A percentile compares a stretch with the other conserved stretches of the same genome.
Conservation (phyloP, 2,888 invertebrate genomes). For the Reticulitermes lucifugus region DNA sequence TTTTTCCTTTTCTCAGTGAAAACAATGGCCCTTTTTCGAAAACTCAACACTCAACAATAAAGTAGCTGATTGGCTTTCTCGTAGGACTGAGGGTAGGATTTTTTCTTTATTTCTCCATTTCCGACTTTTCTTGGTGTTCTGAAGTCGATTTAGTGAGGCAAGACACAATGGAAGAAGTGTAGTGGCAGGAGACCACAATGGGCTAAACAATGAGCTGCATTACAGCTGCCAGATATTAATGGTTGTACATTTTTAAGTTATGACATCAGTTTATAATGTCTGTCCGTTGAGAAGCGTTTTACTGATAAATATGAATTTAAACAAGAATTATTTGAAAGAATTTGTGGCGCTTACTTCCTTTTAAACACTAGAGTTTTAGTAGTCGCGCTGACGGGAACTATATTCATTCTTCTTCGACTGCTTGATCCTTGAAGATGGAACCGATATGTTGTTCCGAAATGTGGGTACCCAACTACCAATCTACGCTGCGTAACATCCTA, state of each 20-base stretch:
- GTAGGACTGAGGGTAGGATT: conserved; percentile 19
- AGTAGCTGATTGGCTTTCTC: conserved; percentile 41
- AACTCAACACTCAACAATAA: conserved; percentile 15
- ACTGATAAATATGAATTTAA: too few relatives aligned
- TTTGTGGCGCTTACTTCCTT: too few relatives aligned
- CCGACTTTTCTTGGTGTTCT: conserved; percentile 30
- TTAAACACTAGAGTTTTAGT: too few relatives aligned
- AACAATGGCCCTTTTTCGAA: conserved; percentile 31
- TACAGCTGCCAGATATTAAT: conserved; percentile 1
- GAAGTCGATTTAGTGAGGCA: conserved; percentile 11
- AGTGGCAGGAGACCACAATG: not conserved
- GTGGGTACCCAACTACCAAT: too few relatives aligned
- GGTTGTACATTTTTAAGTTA: conserved; percentile 17
- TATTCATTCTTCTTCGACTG: too few relatives aligned
- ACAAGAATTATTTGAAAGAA: too few relatives aligned
- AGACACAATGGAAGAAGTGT: not conserved
- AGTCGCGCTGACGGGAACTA: too few relatives aligned
- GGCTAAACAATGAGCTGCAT: conserved; percentile 15
- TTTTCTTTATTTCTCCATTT: conserved; percentile 41
- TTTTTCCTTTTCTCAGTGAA: conserved; percentile 24
- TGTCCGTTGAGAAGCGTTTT: not conserved
- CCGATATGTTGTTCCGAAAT: too few relatives aligned
- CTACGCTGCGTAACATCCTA: too few relatives aligned
- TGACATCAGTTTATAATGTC: conserved; percentile 12
- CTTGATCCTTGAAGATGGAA: too few relatives aligned